These are phyloP conservation scores for Onychostoma macrolepis DNA, from an alignment of 2,113 vertebrate species.

Conservation along the genomic window DNA sequence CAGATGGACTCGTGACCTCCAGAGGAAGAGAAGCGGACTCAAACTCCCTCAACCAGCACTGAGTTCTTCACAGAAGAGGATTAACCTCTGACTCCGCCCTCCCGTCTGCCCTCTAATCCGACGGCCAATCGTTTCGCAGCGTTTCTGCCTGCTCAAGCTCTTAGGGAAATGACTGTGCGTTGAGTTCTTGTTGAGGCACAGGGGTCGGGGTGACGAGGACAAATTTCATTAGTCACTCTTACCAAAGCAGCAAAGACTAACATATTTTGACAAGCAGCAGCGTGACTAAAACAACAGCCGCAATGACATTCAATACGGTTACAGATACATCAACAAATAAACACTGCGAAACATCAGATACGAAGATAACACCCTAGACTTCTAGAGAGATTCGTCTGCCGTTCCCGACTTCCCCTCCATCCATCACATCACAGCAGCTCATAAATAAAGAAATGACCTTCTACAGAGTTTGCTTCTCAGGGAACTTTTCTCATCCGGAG, in stretches of 20 bases:
- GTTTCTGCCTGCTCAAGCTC: constrained; percentile 57
- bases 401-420: background rate
- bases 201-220: constrained; percentile 17
- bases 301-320: constrained; percentile 42
- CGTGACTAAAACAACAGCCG: constrained; percentile 66
- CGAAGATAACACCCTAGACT: background rate
- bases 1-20: constrained; percentile 50
- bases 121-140: constrained; percentile 64
- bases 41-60: constrained; percentile 6
- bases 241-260: constrained; percentile 61
- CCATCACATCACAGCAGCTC: constrained; percentile 22
- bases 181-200: constrained; percentile 47
- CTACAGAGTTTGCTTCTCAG: background rate
- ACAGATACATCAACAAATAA: constrained; percentile 7
- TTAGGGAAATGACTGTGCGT: constrained; percentile 71
- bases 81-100: constrained; percentile 69
- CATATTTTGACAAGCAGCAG: constrained; percentile 74
- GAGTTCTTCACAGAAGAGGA: constrained; percentile 62
- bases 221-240: constrained; percentile 72
- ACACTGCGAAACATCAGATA: background rate
- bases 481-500: constrained; percentile 6
- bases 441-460: constrained; percentile 32
- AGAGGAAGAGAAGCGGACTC: constrained; percentile 20
- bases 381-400: background rate
- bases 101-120: constrained; percentile 63